Evolutionary conservation across 1,140 invertebrate species (phyloP), one percentile per base, ranked within the genome.

Genomic region (Paralvinella palmiformis): DNA sequence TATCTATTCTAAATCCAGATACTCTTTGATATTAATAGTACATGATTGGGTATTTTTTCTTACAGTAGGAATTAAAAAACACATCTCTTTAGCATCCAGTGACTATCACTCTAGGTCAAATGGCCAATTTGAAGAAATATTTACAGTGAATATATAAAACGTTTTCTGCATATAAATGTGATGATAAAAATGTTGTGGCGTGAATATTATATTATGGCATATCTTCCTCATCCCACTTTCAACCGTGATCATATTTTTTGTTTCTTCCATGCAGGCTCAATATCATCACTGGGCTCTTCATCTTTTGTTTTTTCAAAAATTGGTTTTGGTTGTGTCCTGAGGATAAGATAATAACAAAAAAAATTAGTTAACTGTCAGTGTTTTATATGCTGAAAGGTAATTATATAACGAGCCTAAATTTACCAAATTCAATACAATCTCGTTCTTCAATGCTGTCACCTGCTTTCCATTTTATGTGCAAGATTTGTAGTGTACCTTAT

Each of bases 241-340:
- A 29, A 15, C 45, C 4, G n/a, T 24, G 20, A 29, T 57, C 55
- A 60, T 27, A 73, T 55, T 73, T 82, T 83, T 22, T 61, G 62
- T 64, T 84, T 83, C 65, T 84, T 84, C 64, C 73, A 75, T 17
- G 76, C 72, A 20, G 82, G 82, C 59, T 74, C 75, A 33, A 75
- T 71, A 61, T 76, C 74, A 41, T 77, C 79, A 24, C 78, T 75
- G 6, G 74, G 72, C 67, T 82, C 75, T 53, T 76, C 69, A 17
- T 74, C 70, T 29, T 76, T 72, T 22, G 55, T 72, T 48, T 73
- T 71, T 67, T 86, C 84, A 70, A 92, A 91, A 67, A 92, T 89
- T 0, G 88, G 84, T 64, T 86, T 85, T 0, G 91, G 91, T 71
- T 94, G 91, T 1, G 89, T 93, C 65, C 79, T 82, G 15, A 62